Base-by-base conservation (phyloP, 1,140 invertebrate genomes). In the Caenorhabditis tropicalis region DNA sequence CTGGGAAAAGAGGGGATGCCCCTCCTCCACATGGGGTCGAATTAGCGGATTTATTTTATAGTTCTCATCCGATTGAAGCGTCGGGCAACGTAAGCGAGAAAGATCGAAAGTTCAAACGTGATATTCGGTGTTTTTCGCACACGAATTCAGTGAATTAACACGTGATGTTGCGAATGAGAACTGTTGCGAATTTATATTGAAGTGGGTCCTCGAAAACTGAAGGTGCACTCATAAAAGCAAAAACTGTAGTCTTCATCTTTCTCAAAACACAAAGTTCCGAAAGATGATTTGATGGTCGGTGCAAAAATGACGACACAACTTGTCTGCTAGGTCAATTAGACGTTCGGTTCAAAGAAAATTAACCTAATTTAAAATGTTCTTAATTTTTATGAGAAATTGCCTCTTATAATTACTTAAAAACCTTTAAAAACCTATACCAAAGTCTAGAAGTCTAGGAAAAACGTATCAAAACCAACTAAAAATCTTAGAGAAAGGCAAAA, bases 81-180 rank as follows among this genome's bases (percentile, higher is more conserved):
- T n/a, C n/a, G 19, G 16, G 10, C 19, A 74, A 27, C 65, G 36
- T 43, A 74, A 74, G 65, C 65, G 53, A 74, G 27, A 74, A 46
- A 46, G 36, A 74, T 74, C 36, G 43, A 24, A 74, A 74, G 65
- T 24, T 74, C 65, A 74, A 74, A 74, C 65, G 65, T 74, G 65
- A 74, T 74, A 43, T 74, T 74, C 21, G 10, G 36, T 46, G 33
- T 19, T 24, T 74, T 27, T 39, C 33, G 5, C 43, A n/a, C 65
- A 74, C 29, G 36, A 74, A 74, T 74, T 74, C 65, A 74, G 10
- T 43, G 65, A 74, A 74, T 33, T 15, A 21, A 24, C 65, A 74
- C 36, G 36, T 65, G 31, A 36, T 65, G 58, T 65, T 33, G 58
- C 29, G 58, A 36, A 65, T 27, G 58, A n/a, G 58, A 24, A 43